phyloP scores from a whole-genome alignment of 2,888 invertebrate genomes.

The Chrysolina americana region DNA sequence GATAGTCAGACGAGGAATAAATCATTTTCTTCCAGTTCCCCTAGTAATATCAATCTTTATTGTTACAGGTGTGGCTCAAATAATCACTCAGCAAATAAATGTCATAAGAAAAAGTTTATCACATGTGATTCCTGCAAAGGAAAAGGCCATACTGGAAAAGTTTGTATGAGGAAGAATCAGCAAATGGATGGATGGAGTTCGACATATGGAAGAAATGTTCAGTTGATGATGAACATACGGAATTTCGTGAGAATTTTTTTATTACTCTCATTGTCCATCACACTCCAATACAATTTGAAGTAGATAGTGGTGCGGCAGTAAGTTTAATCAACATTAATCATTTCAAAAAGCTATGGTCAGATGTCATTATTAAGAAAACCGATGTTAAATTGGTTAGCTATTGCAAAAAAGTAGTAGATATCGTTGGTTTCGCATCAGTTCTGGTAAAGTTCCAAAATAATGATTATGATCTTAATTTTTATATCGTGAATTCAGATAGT shows the following conservation, averaged over 20 bases:
- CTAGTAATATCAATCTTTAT: slow-evolving; percentile 11
- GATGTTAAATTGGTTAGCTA: slow-evolving; percentile 32
- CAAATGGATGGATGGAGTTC: background rate
- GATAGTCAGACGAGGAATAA: too few species aligned
- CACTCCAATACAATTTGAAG: slow-evolving; percentile 14
- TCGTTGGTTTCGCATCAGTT: slow-evolving; percentile 25
- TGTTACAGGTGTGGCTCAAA: slow-evolving; percentile 36
- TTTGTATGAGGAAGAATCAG: slow-evolving; percentile 27
- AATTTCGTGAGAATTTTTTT: slow-evolving; percentile 27
- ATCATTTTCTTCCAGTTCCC: background rate
- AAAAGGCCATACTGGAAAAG: slow-evolving; percentile 31
- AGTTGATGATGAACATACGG: slow-evolving; percentile 18
- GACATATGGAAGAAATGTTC: slow-evolving; percentile 30
- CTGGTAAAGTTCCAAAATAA: slow-evolving; percentile 21
- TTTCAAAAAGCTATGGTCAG: slow-evolving; percentile 17
- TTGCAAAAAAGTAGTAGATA: slow-evolving; percentile 38
- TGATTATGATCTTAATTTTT: slow-evolving; percentile 28
- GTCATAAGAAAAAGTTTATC: slow-evolving; percentile 14
- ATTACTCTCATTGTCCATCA: slow-evolving; percentile 17
- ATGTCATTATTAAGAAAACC: background rate
- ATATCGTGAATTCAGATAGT: slow-evolving; percentile 48
- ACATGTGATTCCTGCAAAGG: slow-evolving; percentile 9
- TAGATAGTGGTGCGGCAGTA: slow-evolving; percentile 38
- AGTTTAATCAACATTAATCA: slow-evolving; percentile 18
- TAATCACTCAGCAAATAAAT: slow-evolving; percentile 34